Evolutionary conservation across 2,888 invertebrate genomes (phyloP), one percentile per base, ranked within the genome.

Genomic region (Chelonus formosanus): DNA sequence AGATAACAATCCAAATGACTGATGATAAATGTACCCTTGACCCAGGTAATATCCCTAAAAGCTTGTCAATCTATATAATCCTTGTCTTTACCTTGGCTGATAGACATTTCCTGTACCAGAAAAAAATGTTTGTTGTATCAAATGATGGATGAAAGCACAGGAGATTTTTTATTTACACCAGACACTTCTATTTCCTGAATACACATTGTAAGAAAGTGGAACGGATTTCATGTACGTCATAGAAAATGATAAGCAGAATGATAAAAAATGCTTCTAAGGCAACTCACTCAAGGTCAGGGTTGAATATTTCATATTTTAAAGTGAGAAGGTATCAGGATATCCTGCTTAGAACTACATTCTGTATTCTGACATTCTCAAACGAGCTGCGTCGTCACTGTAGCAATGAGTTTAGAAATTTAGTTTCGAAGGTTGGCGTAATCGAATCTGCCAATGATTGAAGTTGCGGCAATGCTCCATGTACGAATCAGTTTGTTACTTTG

Each of bases 111-210:
- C 45, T 45, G 44, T 57, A 44, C 31, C 20, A n/a, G 34, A 36
- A 55, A 43, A 55, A 55, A 55, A 55, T n/a, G 3, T 36, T 40
- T n/a, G 3, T 10, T 31, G 34, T 55, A 40, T 55, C 31, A 55
- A 6, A 47, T 45, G 63, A 57, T 63, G 31, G 56, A 56, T 63
- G 56, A 61, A 48, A 31, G 47, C 34, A 32, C 34, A 8, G 47
- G 48, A 40, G 43, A 63, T 63, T 63, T 34, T 48, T 36, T 10
- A 43, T 35, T 57, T 43, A 34, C 36, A 8, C 40, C 36, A 7
- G 50, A 35, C 63, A 43, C 47, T 63, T 57, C 56, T 32, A 63
- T 63, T 57, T 63, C 57, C 57, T 63, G 48, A 56, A 43, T 57
- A 56, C 20, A 20, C 20, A 20, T 20, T 20, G 20, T 20, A 20